Evolutionary conservation across 2,797 vertebrate species (phyloP), one percentile per base, ranked within the genome.

Genomic region (Rhinophrynus dorsalis): DNA sequence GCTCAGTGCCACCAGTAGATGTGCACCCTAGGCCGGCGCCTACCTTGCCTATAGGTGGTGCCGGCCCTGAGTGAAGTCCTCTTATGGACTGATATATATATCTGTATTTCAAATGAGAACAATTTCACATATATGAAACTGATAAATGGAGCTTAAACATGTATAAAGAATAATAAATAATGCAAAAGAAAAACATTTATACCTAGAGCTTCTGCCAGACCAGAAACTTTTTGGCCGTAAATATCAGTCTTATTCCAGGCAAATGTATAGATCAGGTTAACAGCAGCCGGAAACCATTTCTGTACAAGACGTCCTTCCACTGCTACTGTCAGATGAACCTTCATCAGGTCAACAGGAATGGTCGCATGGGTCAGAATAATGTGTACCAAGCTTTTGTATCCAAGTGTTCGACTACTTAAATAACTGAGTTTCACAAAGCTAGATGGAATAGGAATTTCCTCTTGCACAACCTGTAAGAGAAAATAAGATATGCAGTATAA

Each of bases 181-280:
- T 67, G 68, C 59, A 68, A 77, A 15, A 64, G 6, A 6, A n/a
- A n/a, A n/a, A n/a, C n/a, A 84, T 90, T 15, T 90, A 97, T 92
- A 98, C 96, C 96, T 58, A 93, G 90, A 32, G 95, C 94, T 67
- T 98, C 89, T 8, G 95, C 92, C 68, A 98, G 90, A 12, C 96
- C 96, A 79, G 91, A 95, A 72, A 98, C 95, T 72, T 95, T 93
- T 84, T 98, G 96, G 59, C 96, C 95, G 20, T 98, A 98, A 68
- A 98, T 92, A 75, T 98, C 96, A 0, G 96, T 98, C 85, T 98
- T 98, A 79, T 98, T 98, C 96, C 96, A 98, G 66, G 94, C 89
- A 80, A 98, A 92, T 0, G 93, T 90, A 76, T 97, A 95, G 56
- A 96, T 86, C 67, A 98, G 85, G 74, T 94, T 93, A n/a, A 92